Percentiles rank a stretch among this genome's conserved stretches.
These are phyloP conservation scores for Macropis europaea DNA, from an alignment of 2,888 invertebrate genomes.

Conservation along the genomic window DNA sequence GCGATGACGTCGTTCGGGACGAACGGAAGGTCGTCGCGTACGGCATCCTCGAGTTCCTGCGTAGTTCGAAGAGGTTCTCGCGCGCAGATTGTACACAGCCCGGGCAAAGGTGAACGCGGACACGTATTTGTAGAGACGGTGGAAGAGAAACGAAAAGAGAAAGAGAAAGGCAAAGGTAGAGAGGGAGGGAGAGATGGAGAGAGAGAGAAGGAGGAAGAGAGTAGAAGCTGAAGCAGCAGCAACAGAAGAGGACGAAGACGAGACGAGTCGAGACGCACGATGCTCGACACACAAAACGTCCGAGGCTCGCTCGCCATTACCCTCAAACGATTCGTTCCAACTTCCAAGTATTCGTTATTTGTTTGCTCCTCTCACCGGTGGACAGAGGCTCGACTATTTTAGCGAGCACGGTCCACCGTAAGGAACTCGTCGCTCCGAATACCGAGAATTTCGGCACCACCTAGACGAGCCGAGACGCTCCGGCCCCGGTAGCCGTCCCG, in stretches of 20 bases:
- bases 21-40: constrained; percentile 15
- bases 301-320: constrained; percentile 56
- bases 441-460: constrained; percentile 58
- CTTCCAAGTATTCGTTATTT: constrained; percentile 70
- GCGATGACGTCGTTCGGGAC: constrained; percentile 25
- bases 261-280: constrained; percentile 47
- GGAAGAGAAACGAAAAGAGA: constrained; percentile 19
- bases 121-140: constrained; percentile 48
- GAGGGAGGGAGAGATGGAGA: neutral
- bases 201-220: neutral
- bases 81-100: constrained; percentile 52
- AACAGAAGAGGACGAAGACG: constrained; percentile 34
- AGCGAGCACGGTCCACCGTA: constrained; percentile 49
- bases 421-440: constrained; percentile 40
- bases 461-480: constrained; percentile 32
- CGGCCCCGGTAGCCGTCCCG: constrained; percentile 25
- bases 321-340: constrained; percentile 62
- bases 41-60: constrained; percentile 29
- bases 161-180: neutral
- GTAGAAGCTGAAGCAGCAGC: constrained; percentile 2
- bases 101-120: constrained; percentile 46
- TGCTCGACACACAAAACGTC: constrained; percentile 53
- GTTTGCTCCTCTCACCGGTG: constrained; percentile 51
- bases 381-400: constrained; percentile 63
- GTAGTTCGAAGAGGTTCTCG: constrained; percentile 43